phyloP scores from a whole-genome alignment of 2,113 vertebrate genomes.

The Chascanopsetta lugubris region DNA sequence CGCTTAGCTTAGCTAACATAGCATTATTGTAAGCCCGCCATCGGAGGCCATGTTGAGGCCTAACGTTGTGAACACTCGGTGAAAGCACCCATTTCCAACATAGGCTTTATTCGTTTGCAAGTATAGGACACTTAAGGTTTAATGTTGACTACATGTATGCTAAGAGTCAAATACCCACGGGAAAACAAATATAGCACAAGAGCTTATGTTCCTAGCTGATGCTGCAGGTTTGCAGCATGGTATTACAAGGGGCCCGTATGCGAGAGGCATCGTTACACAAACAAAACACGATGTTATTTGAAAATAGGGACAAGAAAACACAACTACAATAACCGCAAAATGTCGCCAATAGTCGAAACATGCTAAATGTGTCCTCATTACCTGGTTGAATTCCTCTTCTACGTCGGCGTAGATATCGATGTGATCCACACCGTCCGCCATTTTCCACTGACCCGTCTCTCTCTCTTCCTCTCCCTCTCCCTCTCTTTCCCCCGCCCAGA shows the following conservation, averaged over 20 bases:
- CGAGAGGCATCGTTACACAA: background rate
- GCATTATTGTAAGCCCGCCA: slow-evolving; percentile 55
- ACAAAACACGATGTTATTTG: accelerated
- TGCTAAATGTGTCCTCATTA: slow-evolving; percentile 40
- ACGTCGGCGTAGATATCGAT: slow-evolving; percentile 98
- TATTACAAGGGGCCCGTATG: slow-evolving; percentile 18
- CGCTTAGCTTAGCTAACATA: slow-evolving; percentile 7
- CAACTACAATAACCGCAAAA: accelerated
- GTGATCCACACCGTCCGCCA: slow-evolving; percentile 98
- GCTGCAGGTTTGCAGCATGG: slow-evolving; percentile 47
- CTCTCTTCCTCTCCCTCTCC: too few relatives aligned
- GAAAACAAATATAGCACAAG: background rate
- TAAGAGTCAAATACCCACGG: background rate
- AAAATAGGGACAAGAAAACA: accelerated
- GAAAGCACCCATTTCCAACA: too few relatives aligned
- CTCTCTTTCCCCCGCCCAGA: too few relatives aligned
- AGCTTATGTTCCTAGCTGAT: background rate
- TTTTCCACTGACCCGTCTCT: slow-evolving; percentile 81
- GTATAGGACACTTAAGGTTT: too few relatives aligned
- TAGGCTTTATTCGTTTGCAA: too few relatives aligned
- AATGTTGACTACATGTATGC: accelerated
- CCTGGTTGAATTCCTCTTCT: slow-evolving; percentile 96
- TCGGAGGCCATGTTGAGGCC: slow-evolving; percentile 33
- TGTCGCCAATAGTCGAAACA: accelerated
- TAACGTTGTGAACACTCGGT: background rate